Conservation (phyloP, 2,797 vertebrate genomes). For the Urocyon cinereoargenteus region DNA sequence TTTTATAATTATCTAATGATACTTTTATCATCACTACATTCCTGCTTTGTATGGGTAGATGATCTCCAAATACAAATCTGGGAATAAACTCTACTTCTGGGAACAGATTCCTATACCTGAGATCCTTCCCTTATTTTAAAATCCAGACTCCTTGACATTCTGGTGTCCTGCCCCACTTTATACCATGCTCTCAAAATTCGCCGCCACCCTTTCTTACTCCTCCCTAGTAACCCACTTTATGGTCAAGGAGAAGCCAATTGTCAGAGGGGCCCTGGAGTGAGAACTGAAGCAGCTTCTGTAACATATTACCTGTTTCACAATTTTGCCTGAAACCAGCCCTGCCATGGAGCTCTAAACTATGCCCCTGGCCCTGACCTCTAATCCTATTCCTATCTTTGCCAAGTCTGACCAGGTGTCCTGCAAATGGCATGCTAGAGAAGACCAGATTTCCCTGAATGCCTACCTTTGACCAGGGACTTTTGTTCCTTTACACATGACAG, state of each 20-base stretch:
- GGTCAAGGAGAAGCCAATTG: background rate
- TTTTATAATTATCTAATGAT: background rate
- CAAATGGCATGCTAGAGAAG: constrained; percentile 28
- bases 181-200: background rate
- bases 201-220: background rate
- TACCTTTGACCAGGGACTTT: constrained; percentile 56
- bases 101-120: background rate
- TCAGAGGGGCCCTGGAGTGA: background rate
- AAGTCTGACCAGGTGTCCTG: background rate
- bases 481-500: constrained; percentile 44
- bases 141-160: background rate
- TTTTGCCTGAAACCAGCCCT: background rate
- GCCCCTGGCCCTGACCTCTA: constrained; percentile 28
- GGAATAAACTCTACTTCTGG: background rate
- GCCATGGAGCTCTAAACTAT: background rate
- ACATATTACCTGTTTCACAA: background rate
- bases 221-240: background rate
- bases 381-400: background rate
- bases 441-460: background rate
- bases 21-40: background rate
- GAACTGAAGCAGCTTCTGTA: background rate
- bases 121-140: constrained; percentile 17
- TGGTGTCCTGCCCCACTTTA: background rate
- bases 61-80: constrained; percentile 16
- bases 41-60: background rate